Evolutionary conservation across 2,888 invertebrate species (phyloP).

Genomic region (Argynnis bischoffii): DNA sequence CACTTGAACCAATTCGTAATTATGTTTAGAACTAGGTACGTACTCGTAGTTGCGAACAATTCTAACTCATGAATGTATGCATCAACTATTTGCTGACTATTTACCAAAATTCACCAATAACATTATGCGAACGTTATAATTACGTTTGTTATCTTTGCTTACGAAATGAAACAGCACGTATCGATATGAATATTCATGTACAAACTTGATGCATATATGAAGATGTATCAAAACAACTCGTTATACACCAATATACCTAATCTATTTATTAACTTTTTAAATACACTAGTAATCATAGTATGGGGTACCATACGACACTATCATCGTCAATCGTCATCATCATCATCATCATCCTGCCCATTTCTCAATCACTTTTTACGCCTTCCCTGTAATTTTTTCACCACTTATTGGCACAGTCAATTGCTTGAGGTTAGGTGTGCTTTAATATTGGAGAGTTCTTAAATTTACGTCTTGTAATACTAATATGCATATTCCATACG

Average conservation of each 20-base stretch:
- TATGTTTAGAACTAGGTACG: not conserved
- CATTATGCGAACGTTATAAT: slow-evolving; percentile 17
- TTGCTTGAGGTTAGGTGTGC: too few relatives aligned
- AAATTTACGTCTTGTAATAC: too few relatives aligned
- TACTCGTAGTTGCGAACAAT: not conserved
- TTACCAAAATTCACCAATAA: slow-evolving; percentile 19
- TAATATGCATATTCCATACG: too few relatives aligned
- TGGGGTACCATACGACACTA: too few relatives aligned
- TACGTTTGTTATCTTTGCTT: slow-evolving; percentile 25
- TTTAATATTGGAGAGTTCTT: too few relatives aligned
- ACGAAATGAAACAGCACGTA: slow-evolving; percentile 22
- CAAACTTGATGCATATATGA: not conserved
- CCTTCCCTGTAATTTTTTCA: too few relatives aligned
- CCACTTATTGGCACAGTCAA: too few relatives aligned
- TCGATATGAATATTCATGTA: slow-evolving; percentile 27
- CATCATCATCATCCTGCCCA: too few relatives aligned
- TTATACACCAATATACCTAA: not conserved
- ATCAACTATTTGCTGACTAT: slow-evolving; percentile 7
- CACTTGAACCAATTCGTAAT: not conserved
- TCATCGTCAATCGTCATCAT: too few relatives aligned
- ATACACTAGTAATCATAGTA: too few relatives aligned
- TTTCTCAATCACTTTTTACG: too few relatives aligned
- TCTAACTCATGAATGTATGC: slow-evolving; percentile 14
- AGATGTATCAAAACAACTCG: slow-evolving; percentile 6
- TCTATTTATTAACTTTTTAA: not conserved